Conservation (phyloP, 2,797 vertebrate genomes). For the Gymnodraco acuticeps region DNA sequence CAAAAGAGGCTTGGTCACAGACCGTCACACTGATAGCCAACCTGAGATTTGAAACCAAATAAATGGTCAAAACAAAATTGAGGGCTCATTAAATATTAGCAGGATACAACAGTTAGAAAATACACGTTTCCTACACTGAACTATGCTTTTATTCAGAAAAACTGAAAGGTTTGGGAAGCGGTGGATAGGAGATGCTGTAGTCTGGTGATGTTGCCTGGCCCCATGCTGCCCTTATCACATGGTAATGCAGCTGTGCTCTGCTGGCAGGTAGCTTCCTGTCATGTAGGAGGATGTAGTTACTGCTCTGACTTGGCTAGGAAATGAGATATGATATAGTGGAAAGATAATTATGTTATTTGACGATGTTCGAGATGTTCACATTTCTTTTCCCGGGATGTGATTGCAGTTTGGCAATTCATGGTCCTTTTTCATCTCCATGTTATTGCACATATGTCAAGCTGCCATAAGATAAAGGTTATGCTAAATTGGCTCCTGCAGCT, state of each 20-base stretch:
- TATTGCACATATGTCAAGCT: constrained; percentile 19
- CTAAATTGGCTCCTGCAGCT: constrained; percentile 14
- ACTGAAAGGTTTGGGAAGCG: background rate
- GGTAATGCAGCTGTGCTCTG: constrained; percentile 38
- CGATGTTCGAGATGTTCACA: background rate
- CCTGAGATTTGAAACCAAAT: background rate
- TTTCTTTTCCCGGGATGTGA: constrained; percentile 2
- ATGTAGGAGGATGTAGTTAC: constrained; percentile 35
- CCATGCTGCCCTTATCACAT: constrained; percentile 23
- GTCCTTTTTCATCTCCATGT: constrained; percentile 7
- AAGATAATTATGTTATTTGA: constrained; percentile 21
- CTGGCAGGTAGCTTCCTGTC: constrained; percentile 52
- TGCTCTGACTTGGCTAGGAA: constrained; percentile 31
- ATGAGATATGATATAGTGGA: constrained; percentile 17
- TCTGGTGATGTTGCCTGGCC: constrained; percentile 2
- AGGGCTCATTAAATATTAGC: background rate
- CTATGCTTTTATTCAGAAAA: too few species aligned
- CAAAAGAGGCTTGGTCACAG: background rate
- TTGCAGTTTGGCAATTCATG: constrained; percentile 1
- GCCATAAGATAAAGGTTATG: constrained; percentile 21
- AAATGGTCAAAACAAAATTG: background rate
- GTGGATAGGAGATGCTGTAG: background rate
- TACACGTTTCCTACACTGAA: background rate
- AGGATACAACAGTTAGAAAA: background rate
- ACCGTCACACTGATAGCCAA: background rate